phyloP scores from a whole-genome alignment of 2,113 vertebrate genomes.

The Hiodon alosoides region DNA sequence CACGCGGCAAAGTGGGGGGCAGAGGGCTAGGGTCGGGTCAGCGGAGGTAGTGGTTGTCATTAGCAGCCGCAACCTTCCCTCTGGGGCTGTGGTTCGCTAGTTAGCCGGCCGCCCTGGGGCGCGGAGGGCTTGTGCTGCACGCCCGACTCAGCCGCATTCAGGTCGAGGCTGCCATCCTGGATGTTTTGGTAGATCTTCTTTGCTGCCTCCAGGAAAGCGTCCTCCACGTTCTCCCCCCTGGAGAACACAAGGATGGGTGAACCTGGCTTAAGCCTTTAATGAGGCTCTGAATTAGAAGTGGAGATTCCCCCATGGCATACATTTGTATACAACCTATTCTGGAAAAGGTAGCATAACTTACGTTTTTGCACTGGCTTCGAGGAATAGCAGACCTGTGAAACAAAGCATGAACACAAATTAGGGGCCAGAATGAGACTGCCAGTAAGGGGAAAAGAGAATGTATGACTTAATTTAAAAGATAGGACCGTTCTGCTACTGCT shows the following conservation, averaged over 20 bases:
- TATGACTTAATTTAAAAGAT: too few species aligned
- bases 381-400: constrained; percentile 84
- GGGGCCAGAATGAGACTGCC: background rate
- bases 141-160: constrained; percentile 92
- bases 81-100: constrained; percentile 83
- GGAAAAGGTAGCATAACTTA: constrained; percentile 59
- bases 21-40: constrained; percentile 26
- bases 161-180: constrained; percentile 94
- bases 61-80: constrained; percentile 96
- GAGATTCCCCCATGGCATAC: background rate
- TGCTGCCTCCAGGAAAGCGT: constrained; percentile 92
- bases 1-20: background rate
- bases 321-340: background rate
- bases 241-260: background rate
- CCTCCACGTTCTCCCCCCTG: constrained; percentile 92
- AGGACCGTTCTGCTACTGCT: too few species aligned
- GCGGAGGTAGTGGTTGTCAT: constrained; percentile 56
- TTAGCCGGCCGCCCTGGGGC: constrained; percentile 84
- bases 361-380: constrained; percentile 98
- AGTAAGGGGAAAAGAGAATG: background rate
- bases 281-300: background rate
- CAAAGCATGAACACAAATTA: background rate
- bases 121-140: constrained; percentile 96
- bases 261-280: background rate
- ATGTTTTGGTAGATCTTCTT: constrained; percentile 99